Evolutionary conservation across 2,797 vertebrate species (phyloP).

Genomic region (Manis javanica): DNA sequence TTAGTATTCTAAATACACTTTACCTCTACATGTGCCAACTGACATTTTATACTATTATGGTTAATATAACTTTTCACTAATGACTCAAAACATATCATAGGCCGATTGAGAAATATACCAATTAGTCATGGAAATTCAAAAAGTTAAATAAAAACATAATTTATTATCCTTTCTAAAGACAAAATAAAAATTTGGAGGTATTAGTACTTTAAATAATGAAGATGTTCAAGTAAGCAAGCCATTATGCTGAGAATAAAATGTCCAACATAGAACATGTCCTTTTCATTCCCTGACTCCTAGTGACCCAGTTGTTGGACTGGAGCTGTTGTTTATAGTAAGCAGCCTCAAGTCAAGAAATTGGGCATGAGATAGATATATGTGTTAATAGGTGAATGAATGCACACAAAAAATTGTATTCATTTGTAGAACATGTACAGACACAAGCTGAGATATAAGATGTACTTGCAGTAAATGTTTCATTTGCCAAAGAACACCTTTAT

Average conservation of each 20-base stretch:
- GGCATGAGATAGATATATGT: neutral
- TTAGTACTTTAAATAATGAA: neutral
- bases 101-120: constrained; percentile 16
- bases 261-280: neutral
- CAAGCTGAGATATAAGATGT: neutral
- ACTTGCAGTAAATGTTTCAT: neutral
- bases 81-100: neutral
- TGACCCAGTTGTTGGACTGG: neutral
- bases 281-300: neutral
- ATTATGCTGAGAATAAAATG: neutral
- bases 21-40: neutral
- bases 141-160: neutral
- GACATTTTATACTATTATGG: constrained; percentile 12
- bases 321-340: neutral
- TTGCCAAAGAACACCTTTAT: neutral
- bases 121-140: neutral
- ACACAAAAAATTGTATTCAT: neutral
- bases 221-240: neutral
- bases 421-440: neutral
- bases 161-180: neutral
- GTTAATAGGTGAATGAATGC: neutral
- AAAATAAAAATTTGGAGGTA: neutral
- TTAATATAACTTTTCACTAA: constrained; percentile 11
- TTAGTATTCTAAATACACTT: neutral
- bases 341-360: neutral